phyloP scores from a whole-genome alignment of 1,140 invertebrate genomes.

The Cardiocondyla obscurior region DNA sequence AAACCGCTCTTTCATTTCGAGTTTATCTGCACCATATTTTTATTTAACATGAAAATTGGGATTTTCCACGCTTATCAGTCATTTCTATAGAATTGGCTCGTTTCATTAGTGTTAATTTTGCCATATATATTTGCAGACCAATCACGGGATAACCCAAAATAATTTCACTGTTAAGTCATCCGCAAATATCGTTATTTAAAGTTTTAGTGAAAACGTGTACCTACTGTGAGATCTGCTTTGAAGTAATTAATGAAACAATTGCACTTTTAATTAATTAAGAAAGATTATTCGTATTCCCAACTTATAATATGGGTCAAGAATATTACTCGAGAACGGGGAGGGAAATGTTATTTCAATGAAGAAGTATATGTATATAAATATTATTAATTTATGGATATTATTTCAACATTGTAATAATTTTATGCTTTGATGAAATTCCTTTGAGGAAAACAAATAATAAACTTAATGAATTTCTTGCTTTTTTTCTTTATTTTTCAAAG shows the following conservation, averaged over 20 bases:
- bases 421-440: too few relatives aligned
- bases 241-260: background rate
- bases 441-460: too few relatives aligned
- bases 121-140: background rate
- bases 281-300: background rate
- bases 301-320: too few relatives aligned
- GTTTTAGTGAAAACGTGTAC: background rate
- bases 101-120: background rate
- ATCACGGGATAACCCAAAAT: background rate
- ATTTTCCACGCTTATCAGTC: background rate
- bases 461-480: too few relatives aligned
- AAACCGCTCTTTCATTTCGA: background rate
- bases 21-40: background rate
- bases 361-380: too few relatives aligned
- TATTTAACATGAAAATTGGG: background rate
- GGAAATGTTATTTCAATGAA: too few relatives aligned
- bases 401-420: too few relatives aligned
- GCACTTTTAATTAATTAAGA: background rate
- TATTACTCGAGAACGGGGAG: too few relatives aligned
- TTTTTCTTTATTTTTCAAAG: too few relatives aligned
- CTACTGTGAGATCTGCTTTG: background rate
- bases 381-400: too few relatives aligned
- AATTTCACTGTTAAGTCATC: background rate
- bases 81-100: background rate
- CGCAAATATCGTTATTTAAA: background rate